Base-by-base conservation (phyloP, 2,113 vertebrate genomes). In the Tachysurus vachellii region DNA sequence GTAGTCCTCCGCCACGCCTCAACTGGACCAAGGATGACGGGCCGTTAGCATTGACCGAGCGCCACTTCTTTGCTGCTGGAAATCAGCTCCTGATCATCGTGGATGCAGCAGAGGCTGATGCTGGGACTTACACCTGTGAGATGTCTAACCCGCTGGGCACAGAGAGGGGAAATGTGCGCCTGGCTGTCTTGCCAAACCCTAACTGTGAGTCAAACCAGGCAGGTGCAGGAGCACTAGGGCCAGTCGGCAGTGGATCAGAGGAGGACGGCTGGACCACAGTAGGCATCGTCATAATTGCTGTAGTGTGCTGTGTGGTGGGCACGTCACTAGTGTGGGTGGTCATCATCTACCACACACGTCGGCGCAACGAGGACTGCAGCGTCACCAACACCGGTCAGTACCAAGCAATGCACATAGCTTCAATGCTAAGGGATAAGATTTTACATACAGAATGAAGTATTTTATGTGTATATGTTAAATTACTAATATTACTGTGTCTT, bases 11-110 rank as follows among this genome's bases (percentile, higher is more conserved):
- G 0, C 98, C 98, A 0, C 95, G 94, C 8, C 91, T 99, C 17
- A 99, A 98, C 93, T 99, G 98, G 98, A 99, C 97, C 89, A 99
- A 99, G 90, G 97, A 99, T 42, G 97, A 99, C 91, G 97, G 94
- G 90, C 97, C 97, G 0, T 93, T 99, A 2, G 17, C 95, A 36
- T 95, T 97, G 85, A 99, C 98, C 0, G 98, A 99, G 89, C 96
- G 97, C 0, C 98, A 99, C 93, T 99, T 99, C 80, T 99, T 99
- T 12, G 98, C 98, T 14, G 98, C 98, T 0, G 97, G 96, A 89
- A 98, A 99, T 89, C 97, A 99, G 93, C 95, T 99, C 44, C 96
- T 99, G 53, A 99, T 99, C 88, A 96, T 99, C 0, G 98, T 99
- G 53, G 97, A 99, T 44, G 96, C 96, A 0, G 96, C 97, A 0